Conservation (phyloP, 1,140 invertebrate genomes). For the Neodiprion pinetum region DNA sequence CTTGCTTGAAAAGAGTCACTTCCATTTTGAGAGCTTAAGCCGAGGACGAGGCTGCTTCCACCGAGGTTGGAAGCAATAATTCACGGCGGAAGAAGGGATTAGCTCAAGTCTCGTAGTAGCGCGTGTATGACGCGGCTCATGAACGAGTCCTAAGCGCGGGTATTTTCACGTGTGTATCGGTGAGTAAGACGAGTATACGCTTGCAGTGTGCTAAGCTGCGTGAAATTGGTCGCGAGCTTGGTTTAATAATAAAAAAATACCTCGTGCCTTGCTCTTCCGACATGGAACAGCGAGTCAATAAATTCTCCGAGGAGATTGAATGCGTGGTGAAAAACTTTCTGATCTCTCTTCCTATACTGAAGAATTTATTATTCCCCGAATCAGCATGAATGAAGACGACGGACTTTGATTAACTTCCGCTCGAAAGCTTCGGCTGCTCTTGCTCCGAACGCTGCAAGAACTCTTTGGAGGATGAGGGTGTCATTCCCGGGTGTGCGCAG, state of each 20-base stretch:
- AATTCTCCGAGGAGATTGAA: no score
- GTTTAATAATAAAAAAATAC: not conserved
- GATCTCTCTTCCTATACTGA: no score
- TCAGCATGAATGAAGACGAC: no score
- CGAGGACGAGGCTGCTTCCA: not conserved
- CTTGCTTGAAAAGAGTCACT: not conserved
- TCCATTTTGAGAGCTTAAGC: constrained; percentile 5
- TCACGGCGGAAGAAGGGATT: constrained; percentile 4
- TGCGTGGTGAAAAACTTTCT: no score
- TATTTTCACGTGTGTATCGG: not conserved
- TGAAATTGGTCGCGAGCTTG: not conserved
- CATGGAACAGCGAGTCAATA: no score
- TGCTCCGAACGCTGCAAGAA: no score
- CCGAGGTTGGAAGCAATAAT: not conserved
- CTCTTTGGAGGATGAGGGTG: no score
- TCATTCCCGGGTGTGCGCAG: no score
- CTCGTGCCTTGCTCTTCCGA: no score
- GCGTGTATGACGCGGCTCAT: not conserved
- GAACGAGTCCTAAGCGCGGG: not conserved
- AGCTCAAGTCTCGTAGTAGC: not conserved
- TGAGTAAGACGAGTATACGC: not conserved
- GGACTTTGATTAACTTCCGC: no score
- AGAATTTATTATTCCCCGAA: no score
- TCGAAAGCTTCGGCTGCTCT: no score
- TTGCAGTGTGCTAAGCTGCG: constrained; percentile 1